Base-by-base conservation (phyloP, 2,797 vertebrate genomes). In the Galaxias olidus region DNA sequence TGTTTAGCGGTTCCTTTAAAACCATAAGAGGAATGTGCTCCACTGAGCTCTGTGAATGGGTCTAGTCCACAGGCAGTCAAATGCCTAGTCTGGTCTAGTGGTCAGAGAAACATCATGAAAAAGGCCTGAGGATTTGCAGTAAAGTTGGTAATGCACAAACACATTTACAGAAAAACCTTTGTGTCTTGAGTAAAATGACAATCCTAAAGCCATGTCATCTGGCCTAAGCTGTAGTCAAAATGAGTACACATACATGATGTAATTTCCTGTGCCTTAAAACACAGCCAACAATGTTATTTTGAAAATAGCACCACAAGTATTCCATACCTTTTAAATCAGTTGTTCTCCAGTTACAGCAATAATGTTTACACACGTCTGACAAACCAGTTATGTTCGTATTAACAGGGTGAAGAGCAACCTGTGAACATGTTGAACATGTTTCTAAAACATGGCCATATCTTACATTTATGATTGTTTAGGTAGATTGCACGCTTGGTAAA, bases 11-110 rank as follows among this genome's bases (percentile, higher is more conserved):
- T n/a, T n/a, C n/a, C n/a, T n/a, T n/a, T n/a, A n/a, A n/a, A n/a
- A n/a, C n/a, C n/a, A n/a, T n/a, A n/a, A n/a, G n/a, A n/a, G n/a
- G n/a, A n/a, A n/a, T n/a, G n/a, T n/a, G n/a, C n/a, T n/a, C n/a
- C n/a, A n/a, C n/a, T n/a, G n/a, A n/a, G n/a, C n/a, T n/a, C n/a
- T n/a, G n/a, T n/a, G n/a, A n/a, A n/a, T n/a, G n/a, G n/a, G n/a
- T n/a, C n/a, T n/a, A n/a, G n/a, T n/a, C n/a, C n/a, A n/a, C n/a
- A 59, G 48, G 30, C 41, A 60, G 12, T 57, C 49, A 40, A 60
- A 71, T 57, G 41, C 19, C 67, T 54, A 59, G 41, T n/a, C n/a
- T 53, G n/a, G 19, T 30, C 45, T 66, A 56, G 54, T 42, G 54
- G 40, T 55, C 54, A 15, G 54, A 41, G 12, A 40, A 9, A 6